phyloP scores from a whole-genome alignment of 2,797 vertebrate genomes.

The Valencia hispanica region DNA sequence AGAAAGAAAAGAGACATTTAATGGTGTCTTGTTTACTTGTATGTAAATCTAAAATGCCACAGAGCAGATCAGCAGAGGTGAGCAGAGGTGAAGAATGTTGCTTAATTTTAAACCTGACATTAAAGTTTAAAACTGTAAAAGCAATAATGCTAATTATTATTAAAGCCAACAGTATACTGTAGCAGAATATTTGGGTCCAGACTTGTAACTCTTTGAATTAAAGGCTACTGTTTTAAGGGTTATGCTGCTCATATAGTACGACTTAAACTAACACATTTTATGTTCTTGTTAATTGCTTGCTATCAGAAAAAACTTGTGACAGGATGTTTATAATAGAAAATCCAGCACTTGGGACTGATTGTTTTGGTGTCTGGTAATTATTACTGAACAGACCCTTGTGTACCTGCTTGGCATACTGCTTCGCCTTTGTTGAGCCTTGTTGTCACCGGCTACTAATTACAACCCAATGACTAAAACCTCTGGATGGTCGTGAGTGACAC shows the following conservation, averaged over 20 bases:
- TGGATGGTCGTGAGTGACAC: constrained; percentile 50
- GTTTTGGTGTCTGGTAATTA: constrained; percentile 82
- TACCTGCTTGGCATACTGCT: constrained; percentile 64
- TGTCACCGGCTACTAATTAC: constrained; percentile 85
- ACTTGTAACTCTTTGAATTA: not conserved
- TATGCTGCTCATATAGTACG: not conserved
- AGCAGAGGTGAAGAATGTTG: not conserved
- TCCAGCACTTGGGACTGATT: constrained; percentile 61
- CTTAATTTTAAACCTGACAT: not conserved
- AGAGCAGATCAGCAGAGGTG: not conserved
- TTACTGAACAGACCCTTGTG: constrained; percentile 64
- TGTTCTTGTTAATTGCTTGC: not conserved
- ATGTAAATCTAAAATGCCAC: not conserved
- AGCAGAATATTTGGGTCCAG: not conserved
- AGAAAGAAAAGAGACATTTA: not conserved
- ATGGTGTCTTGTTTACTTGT: not conserved
- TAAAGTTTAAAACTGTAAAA: not conserved
- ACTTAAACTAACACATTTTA: not conserved
- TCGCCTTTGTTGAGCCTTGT: constrained; percentile 73
- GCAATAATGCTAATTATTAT: not conserved
- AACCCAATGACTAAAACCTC: constrained; percentile 66
- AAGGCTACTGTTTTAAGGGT: no score
- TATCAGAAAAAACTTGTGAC: constrained; percentile 4
- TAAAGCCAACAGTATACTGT: not conserved
- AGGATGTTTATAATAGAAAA: constrained; percentile 74